Conservation (phyloP, 2,888 invertebrate genomes). For the Rhagophthalmus giganteus region DNA sequence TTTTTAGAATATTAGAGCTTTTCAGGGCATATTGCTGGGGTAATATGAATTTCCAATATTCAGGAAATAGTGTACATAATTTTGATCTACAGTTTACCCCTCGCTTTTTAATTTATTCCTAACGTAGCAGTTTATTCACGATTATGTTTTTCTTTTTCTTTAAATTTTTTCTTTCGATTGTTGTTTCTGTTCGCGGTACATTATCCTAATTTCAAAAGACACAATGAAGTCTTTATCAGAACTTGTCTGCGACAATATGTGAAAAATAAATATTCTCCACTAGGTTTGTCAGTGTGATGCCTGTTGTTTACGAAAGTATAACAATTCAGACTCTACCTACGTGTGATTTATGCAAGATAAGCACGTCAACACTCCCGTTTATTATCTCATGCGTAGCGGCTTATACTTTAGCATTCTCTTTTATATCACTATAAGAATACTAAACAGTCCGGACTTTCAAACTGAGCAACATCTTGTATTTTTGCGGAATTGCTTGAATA, state of each 20-base stretch:
- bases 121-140: no score
- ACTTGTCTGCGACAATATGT: no score
- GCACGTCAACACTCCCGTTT: conserved; percentile 18
- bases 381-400: conserved; percentile 23
- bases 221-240: no score
- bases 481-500: conserved; percentile 3
- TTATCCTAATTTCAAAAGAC: no score
- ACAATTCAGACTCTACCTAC: conserved; percentile 12
- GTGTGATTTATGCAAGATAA: conserved; percentile 20
- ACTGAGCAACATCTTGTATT: conserved; percentile 6
- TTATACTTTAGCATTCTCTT: conserved; percentile 13
- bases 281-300: conserved; percentile 1
- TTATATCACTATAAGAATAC: conserved; percentile 15
- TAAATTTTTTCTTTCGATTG: background rate
- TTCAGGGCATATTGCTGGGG: no score
- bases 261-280: background rate
- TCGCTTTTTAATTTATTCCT: background rate
- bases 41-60: no score
- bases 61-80: no score
- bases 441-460: conserved; percentile 9
- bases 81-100: no score
- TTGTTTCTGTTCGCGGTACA: no score
- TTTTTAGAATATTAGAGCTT: no score
- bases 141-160: background rate
- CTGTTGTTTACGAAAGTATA: conserved; percentile 7